These are phyloP conservation scores for Chloebia gouldiae DNA, from an alignment of 2,113 vertebrate genomes.

Conservation along the genomic window DNA sequence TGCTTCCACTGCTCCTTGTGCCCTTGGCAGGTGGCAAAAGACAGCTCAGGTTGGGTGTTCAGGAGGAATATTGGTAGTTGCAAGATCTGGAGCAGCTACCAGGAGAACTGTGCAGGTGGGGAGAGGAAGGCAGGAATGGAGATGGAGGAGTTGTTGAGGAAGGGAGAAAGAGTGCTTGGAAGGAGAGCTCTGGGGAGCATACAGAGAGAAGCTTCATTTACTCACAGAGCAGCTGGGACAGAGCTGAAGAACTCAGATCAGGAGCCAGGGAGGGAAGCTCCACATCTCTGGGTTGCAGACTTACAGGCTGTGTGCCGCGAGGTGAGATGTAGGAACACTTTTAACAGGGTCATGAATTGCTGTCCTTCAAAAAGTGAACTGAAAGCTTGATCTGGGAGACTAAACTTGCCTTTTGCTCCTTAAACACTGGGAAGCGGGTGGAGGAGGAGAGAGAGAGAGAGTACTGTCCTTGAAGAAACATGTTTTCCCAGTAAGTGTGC, in stretches of 20 bases:
- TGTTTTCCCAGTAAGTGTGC: not conserved
- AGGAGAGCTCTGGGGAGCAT: not conserved
- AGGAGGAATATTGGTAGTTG: not conserved
- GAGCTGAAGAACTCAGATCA: not conserved
- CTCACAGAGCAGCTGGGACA: not conserved
- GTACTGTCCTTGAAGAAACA: constrained; percentile 15
- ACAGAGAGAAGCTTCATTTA: not conserved
- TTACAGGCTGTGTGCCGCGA: not conserved
- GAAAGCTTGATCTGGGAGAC: not conserved
- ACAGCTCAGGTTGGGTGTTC: not conserved
- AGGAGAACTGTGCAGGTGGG: not conserved
- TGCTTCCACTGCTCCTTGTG: not conserved
- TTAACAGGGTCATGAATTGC: not conserved
- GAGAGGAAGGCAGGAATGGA: not conserved
- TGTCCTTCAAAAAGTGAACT: not conserved
- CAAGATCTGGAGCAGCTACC: not conserved
- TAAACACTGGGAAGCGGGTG: not conserved
- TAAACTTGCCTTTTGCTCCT: not conserved
- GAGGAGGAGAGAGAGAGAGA: not conserved
- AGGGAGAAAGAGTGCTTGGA: not conserved
- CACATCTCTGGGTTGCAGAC: not conserved
- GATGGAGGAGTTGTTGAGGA: not conserved
- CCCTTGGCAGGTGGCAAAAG: not conserved
- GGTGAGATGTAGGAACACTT: not conserved
- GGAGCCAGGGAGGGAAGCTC: not conserved